phyloP scores from a whole-genome alignment of 2,113 vertebrate species.

The Rhegmatorhina hoffmannsi region DNA sequence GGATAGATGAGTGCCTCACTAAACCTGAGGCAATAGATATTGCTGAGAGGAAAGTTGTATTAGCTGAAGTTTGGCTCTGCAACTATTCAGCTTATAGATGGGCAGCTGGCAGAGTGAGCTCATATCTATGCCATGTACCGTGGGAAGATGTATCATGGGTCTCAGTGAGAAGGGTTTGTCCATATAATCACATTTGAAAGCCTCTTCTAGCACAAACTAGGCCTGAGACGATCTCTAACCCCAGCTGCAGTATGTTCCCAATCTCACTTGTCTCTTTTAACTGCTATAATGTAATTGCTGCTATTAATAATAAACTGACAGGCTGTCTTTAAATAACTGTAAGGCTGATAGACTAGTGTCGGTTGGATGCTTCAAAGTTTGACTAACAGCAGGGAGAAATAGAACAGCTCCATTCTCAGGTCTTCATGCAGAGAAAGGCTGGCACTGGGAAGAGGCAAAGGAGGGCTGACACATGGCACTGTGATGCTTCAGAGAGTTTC shows the following conservation, averaged over 20 bases:
- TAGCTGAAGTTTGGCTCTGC: not conserved
- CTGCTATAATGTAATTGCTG: constrained; percentile 38
- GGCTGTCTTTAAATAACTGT: constrained; percentile 43
- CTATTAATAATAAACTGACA: constrained; percentile 50
- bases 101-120: not conserved
- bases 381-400: not conserved
- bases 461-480: not conserved
- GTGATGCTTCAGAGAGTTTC: fast-evolving
- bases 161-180: not conserved
- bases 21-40: not conserved
- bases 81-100: not conserved
- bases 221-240: not conserved
- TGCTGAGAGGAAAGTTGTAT: not conserved
- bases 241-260: fast-evolving
- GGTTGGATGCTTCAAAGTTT: constrained; percentile 13
- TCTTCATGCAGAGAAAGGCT: not conserved
- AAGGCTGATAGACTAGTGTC: not conserved
- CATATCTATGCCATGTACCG: fast-evolving
- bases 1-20: not conserved
- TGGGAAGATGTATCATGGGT: not conserved
- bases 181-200: not conserved
- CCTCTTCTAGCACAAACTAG: not conserved
- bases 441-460: not conserved
- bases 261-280: constrained; percentile 21
- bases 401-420: not conserved